These are phyloP conservation scores for Diabrotica virgifera DNA, from an alignment of 1,140 invertebrate genomes.

Conservation along the genomic window DNA sequence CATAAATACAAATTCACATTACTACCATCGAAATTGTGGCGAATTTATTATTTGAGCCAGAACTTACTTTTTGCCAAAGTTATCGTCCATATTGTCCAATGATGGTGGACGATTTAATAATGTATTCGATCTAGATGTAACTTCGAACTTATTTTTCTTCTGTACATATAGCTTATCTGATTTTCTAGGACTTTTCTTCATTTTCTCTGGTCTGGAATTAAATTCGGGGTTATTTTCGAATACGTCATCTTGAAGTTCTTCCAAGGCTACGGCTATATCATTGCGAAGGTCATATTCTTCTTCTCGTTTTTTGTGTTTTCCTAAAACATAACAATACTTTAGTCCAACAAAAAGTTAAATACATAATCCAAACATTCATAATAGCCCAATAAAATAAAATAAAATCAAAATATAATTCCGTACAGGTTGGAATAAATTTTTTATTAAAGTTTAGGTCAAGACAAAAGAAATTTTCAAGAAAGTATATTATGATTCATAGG, in stretches of 20 bases:
- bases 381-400: no score
- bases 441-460: no score
- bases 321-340: not conserved
- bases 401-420: no score
- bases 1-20: no score
- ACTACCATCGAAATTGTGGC: no score
- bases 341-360: not conserved
- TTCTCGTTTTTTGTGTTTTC: conserved; percentile 42
- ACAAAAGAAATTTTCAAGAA: no score
- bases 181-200: conserved; percentile 40
- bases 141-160: conserved; percentile 45
- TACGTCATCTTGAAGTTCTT: conserved; percentile 48
- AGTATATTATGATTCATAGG: no score
- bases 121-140: conserved; percentile 21
- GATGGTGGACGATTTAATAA: conserved; percentile 29
- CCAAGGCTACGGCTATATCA: conserved; percentile 44
- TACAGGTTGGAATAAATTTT: no score
- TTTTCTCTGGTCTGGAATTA: conserved; percentile 33
- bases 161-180: conserved; percentile 46
- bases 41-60: not conserved
- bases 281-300: conserved; percentile 44
- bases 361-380: no score
- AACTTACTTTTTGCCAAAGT: conserved; percentile 29
- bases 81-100: conserved; percentile 33
- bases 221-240: conserved; percentile 42